A percentile compares a stretch with the other conserved stretches of the same genome.
Evolutionary conservation across 2,797 vertebrate genomes (phyloP).

Genomic region (Tympanoctomys barrerae): DNA sequence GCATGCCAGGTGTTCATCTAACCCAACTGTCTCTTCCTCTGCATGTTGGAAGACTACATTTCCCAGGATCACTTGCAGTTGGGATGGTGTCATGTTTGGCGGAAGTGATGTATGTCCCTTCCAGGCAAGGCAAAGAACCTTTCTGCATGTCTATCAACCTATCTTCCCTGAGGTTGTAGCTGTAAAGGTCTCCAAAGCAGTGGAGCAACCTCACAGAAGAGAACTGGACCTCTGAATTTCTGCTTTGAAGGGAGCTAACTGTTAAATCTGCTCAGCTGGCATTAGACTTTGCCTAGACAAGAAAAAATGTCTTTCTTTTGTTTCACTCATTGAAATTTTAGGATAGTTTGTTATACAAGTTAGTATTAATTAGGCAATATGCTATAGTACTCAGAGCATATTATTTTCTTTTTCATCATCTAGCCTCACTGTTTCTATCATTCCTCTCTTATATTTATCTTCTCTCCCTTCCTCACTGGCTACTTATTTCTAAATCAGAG

Average conservation of each 20-base stretch:
- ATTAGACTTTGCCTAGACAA: neutral
- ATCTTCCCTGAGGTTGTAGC: neutral
- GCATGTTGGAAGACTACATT: neutral
- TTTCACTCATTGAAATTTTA: neutral
- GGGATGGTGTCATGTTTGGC: neutral
- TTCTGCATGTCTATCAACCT: neutral
- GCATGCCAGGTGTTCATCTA: neutral
- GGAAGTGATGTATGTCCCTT: slow-evolving; percentile 1
- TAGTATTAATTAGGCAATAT: neutral
- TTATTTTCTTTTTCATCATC: neutral
- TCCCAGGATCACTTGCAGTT: slow-evolving; percentile 2
- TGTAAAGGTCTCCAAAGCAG: neutral
- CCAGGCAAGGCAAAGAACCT: neutral
- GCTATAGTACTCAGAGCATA: neutral
- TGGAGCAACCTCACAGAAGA: neutral
- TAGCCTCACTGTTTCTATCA: neutral
- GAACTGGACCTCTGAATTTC: neutral
- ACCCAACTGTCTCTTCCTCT: neutral
- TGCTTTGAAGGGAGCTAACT: neutral
- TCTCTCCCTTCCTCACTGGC: neutral
- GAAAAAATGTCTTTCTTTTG: slow-evolving; percentile 5
- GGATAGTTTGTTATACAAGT: neutral
- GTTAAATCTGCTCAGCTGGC: neutral
- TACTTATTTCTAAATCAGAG: neutral
- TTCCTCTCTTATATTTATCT: neutral